A percentile compares a stretch with the other conserved stretches of the same genome.
Evolutionary conservation across 2,113 vertebrate genomes (phyloP).

Genomic region (Alosa alosa): DNA sequence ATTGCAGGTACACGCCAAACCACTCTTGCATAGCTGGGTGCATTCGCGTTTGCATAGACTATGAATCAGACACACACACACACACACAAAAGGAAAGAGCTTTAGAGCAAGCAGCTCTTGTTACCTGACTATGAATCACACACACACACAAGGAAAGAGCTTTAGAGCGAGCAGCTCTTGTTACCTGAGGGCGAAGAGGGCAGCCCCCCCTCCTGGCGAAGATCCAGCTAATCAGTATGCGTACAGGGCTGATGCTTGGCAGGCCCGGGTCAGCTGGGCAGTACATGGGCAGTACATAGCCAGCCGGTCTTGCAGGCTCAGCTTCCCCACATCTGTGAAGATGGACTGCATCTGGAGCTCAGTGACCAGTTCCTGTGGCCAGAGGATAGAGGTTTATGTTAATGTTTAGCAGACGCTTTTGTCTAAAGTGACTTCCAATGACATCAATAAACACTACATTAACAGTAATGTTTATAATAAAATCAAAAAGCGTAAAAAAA

Average conservation of each 20-base stretch:
- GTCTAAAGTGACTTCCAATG: no score
- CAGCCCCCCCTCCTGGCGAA: constrained; percentile 82
- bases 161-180: background rate
- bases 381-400: background rate
- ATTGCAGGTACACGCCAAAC: no score
- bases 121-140: constrained; percentile 66
- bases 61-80: no score
- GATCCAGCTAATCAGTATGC: no score
- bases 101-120: background rate
- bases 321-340: constrained; percentile 86
- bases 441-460: no score
- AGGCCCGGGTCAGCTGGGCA: constrained; percentile 74
- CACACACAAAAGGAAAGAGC: no score
- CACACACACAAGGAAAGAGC: no score
- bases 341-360: constrained; percentile 91
- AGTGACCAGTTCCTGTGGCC: constrained; percentile 78
- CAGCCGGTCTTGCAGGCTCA: constrained; percentile 83
- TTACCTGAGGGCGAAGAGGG: constrained; percentile 88
- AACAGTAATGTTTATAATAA: no score
- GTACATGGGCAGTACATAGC: constrained; percentile 73
- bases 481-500: no score
- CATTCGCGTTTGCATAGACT: no score
- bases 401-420: no score
- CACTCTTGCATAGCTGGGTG: no score
- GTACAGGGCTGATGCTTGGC: constrained; percentile 61